Percentiles rank a stretch among this genome's conserved stretches.
Conservation (phyloP, 2,113 vertebrate genomes). For the Meles meles region DNA sequence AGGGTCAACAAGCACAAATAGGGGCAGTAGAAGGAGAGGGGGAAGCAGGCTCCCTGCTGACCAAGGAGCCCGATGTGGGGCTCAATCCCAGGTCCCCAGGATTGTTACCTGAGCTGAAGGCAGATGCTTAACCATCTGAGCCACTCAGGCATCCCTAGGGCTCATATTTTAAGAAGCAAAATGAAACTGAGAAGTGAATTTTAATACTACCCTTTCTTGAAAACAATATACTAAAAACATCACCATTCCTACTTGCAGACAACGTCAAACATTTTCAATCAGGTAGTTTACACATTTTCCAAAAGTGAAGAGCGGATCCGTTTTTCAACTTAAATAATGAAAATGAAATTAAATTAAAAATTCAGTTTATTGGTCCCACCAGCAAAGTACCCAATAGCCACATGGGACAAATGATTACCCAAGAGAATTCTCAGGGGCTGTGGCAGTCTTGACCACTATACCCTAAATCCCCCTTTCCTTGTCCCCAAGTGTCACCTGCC, state of each 20-base stretch:
- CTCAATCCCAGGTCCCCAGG: no score
- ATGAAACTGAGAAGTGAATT: not conserved
- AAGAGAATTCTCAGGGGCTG: not conserved
- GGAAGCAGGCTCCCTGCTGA: no score
- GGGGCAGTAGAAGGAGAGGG: no score
- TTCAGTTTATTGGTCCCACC: not conserved
- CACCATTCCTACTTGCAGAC: not conserved
- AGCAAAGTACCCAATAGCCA: not conserved
- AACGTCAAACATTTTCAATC: not conserved
- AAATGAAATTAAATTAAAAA: not conserved
- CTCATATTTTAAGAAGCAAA: not conserved
- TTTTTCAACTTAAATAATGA: not conserved
- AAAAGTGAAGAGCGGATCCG: rapidly evolving
- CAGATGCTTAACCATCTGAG: no score
- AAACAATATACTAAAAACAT: not conserved
- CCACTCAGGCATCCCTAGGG: not conserved
- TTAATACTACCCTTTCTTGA: not conserved
- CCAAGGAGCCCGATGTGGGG: no score
- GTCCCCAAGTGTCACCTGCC: rapidly evolving
- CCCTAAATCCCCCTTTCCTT: no score
- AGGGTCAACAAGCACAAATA: no score
- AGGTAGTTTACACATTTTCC: not conserved
- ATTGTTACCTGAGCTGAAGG: no score
- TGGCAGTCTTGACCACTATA: rapidly evolving
- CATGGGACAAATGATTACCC: rapidly evolving